Evolutionary conservation across 92 coral and sea anemone genomes (phyloP).

Genomic region (Phenganax stokvisi): DNA sequence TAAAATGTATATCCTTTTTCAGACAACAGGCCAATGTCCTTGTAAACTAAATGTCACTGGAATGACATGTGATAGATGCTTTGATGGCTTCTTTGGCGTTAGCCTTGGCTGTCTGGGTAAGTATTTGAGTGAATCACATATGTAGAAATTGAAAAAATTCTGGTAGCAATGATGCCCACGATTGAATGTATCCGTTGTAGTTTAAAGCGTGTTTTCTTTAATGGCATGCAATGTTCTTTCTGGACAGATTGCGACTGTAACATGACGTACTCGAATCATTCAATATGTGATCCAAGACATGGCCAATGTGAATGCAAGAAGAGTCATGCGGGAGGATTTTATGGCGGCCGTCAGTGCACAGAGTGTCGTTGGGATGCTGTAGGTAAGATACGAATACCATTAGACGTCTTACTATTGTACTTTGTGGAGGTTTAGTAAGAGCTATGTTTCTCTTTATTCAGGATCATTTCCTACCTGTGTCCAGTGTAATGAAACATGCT

Average conservation of each 20-base stretch:
- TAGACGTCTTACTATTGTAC: background rate
- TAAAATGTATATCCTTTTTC: background rate
- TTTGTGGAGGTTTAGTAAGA: background rate
- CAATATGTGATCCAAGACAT: slow-evolving; percentile 57
- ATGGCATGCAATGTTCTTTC: background rate
- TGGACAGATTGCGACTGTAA: slow-evolving; percentile 72
- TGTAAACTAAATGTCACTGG: slow-evolving; percentile 72
- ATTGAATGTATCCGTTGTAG: no score
- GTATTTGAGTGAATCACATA: background rate
- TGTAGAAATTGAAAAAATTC: background rate
- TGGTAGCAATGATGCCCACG: background rate
- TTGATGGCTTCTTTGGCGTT: slow-evolving; percentile 61
- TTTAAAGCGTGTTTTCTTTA: background rate
- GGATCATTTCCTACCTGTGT: slow-evolving; percentile 64
- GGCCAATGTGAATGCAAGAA: slow-evolving; percentile 79
- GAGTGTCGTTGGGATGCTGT: slow-evolving; percentile 65
- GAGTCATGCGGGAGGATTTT: slow-evolving; percentile 66
- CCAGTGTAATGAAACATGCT: slow-evolving; percentile 76
- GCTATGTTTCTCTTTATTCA: slow-evolving; percentile 1
- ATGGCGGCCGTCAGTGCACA: slow-evolving; percentile 87
- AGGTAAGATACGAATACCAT: slow-evolving; percentile 48
- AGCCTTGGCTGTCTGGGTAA: slow-evolving; percentile 60
- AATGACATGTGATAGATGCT: slow-evolving; percentile 66
- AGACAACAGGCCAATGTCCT: slow-evolving; percentile 67
- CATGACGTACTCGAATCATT: slow-evolving; percentile 61